Conservation (phyloP, 2,888 invertebrate species). For the Camponotus fellah region DNA sequence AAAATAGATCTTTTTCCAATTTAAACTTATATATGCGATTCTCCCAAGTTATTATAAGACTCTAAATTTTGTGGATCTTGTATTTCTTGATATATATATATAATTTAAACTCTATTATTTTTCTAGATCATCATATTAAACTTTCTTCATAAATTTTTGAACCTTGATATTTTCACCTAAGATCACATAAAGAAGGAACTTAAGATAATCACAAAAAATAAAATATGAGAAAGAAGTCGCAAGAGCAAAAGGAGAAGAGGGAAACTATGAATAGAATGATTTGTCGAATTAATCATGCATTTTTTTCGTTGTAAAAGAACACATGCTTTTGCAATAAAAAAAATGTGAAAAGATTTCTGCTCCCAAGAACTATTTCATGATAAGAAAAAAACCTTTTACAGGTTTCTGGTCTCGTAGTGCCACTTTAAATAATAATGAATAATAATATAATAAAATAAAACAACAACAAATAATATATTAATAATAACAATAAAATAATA, state of each 20-base stretch:
- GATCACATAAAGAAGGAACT: not conserved
- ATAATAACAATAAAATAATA: constrained; percentile 59
- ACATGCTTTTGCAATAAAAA: constrained; percentile 44
- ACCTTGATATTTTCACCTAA: constrained; percentile 13
- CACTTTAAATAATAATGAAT: constrained; percentile 64
- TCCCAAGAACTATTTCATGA: constrained; percentile 45
- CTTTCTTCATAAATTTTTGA: constrained; percentile 1
- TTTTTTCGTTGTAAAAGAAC: constrained; percentile 39
- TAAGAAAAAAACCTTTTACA: constrained; percentile 53
- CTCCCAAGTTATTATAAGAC: not conserved
- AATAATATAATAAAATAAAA: constrained; percentile 42
- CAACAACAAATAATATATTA: constrained; percentile 50
- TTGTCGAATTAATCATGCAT: constrained; percentile 16
- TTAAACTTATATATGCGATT: not conserved
- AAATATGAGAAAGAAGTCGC: not conserved
- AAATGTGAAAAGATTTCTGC: constrained; percentile 42
- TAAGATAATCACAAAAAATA: constrained; percentile 25
- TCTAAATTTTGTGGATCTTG: not conserved
- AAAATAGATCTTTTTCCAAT: constrained; percentile 21
- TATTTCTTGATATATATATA: constrained; percentile 9
- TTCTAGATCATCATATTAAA: not conserved
- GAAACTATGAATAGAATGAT: not conserved
- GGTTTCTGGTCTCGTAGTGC: constrained; percentile 64
- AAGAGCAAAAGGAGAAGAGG: not conserved
- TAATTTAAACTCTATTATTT: constrained; percentile 14